Percentiles rank a stretch among this genome's conserved stretches.
These are phyloP conservation scores for Onychorhynchus coronatus DNA, from an alignment of 2,113 vertebrate species.

Conservation along the genomic window DNA sequence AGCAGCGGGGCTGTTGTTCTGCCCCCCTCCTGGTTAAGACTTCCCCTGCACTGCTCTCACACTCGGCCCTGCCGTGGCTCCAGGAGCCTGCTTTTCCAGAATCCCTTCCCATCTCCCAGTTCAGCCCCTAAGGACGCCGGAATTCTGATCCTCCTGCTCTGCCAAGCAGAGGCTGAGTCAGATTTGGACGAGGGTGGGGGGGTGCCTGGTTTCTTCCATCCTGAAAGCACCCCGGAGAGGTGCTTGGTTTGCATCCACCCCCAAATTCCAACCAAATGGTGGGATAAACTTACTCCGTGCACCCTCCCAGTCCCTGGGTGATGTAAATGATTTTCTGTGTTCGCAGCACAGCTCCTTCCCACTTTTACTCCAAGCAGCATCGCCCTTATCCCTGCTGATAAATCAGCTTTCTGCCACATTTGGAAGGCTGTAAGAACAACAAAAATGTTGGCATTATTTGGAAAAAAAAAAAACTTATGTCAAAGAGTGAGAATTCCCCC, in stretches of 20 bases:
- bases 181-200: not conserved
- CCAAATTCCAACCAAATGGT: not conserved
- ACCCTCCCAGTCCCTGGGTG: not conserved
- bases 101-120: not conserved
- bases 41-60: conserved; percentile 44
- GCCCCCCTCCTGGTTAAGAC: conserved; percentile 24
- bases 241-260: not conserved
- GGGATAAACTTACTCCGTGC: not conserved
- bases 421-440: not conserved
- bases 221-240: not conserved
- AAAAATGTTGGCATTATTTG: not conserved
- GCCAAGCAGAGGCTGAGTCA: not conserved
- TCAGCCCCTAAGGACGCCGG: not conserved
- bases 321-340: not conserved
- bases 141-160: not conserved
- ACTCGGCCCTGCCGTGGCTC: not conserved
- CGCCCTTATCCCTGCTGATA: not conserved
- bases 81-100: not conserved
- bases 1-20: conserved; percentile 40
- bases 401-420: not conserved
- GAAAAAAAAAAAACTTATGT: not conserved
- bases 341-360: rapidly evolving
- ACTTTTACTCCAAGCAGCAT: not conserved
- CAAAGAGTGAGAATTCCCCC: not conserved
- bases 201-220: not conserved